Evolutionary conservation across 1,140 invertebrate species (phyloP).

Genomic region (Aporrectodea caliginosa): DNA sequence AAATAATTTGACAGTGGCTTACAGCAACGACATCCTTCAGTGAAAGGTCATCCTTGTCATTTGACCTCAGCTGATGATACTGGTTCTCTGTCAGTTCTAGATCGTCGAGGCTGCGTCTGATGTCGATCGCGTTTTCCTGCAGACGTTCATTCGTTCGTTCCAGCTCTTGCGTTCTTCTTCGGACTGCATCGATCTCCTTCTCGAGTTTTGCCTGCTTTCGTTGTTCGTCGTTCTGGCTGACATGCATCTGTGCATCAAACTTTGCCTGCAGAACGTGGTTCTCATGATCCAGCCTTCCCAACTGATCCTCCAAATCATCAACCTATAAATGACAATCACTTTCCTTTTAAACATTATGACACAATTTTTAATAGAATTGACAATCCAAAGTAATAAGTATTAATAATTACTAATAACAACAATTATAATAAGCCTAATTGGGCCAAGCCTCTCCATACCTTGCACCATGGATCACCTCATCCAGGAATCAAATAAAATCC

Average conservation of each 20-base stretch:
- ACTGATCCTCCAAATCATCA: background rate
- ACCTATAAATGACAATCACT: background rate
- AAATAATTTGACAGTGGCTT: no score
- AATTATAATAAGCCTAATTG: no score
- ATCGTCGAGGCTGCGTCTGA: slow-evolving; percentile 45
- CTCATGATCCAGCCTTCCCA: background rate
- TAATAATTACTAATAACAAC: no score
- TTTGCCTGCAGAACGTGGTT: background rate
- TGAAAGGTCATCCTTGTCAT: slow-evolving; percentile 48
- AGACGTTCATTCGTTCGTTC: slow-evolving; percentile 54
- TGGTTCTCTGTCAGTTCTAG: slow-evolving; percentile 50
- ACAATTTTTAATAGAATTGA: no score
- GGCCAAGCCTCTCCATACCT: no score
- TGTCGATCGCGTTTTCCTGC: slow-evolving; percentile 50
- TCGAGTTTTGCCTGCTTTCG: slow-evolving; percentile 45
- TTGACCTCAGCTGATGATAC: slow-evolving; percentile 46
- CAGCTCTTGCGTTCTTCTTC: slow-evolving; percentile 48
- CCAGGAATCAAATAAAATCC: no score
- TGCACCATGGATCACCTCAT: no score
- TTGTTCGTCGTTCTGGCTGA: background rate
- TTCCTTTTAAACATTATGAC: no score
- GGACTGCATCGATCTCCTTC: slow-evolving; percentile 48
- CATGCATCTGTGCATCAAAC: background rate
- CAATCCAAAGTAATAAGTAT: no score
- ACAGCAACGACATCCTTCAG: slow-evolving; percentile 55